Percentiles rank a stretch among this genome's conserved stretches.
These are phyloP conservation scores for Incurvaria masculella DNA, from an alignment of 2,888 invertebrate genomes.

Conservation along the genomic window DNA sequence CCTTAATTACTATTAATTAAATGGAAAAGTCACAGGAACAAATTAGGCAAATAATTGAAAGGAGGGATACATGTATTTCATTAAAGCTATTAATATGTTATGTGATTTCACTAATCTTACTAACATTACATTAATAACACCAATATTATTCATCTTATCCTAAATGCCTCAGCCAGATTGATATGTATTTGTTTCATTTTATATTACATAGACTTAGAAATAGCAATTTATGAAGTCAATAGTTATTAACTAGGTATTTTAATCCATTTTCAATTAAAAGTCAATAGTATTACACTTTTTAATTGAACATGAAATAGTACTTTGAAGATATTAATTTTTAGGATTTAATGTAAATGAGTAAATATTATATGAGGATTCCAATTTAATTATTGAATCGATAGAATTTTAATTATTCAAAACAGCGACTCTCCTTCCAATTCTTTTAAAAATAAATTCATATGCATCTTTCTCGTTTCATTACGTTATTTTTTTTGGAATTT, in stretches of 20 bases:
- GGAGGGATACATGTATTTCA: background rate
- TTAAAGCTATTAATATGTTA: background rate
- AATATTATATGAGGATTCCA: background rate
- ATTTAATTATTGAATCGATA: background rate
- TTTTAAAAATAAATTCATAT: background rate
- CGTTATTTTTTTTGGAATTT: background rate
- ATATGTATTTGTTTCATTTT: constrained; percentile 51
- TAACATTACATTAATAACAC: constrained; percentile 26
- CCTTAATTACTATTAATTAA: too few species aligned
- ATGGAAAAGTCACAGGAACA: background rate
- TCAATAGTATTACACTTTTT: constrained; percentile 22
- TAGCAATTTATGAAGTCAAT: constrained; percentile 25
- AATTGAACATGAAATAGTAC: constrained; percentile 26
- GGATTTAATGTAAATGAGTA: constrained; percentile 27
- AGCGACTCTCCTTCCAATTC: background rate
- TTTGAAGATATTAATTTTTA: constrained; percentile 20
- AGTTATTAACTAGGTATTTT: too few species aligned
- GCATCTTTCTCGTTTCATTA: background rate
- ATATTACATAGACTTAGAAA: constrained; percentile 37
- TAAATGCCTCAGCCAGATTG: constrained; percentile 56
- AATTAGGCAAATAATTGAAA: background rate
- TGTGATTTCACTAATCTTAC: background rate
- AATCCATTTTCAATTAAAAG: constrained; percentile 5
- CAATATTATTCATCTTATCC: constrained; percentile 29
- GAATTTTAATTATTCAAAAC: background rate